Conservation (phyloP, 2,113 vertebrate genomes). For the Sclerurus mexicanus region DNA sequence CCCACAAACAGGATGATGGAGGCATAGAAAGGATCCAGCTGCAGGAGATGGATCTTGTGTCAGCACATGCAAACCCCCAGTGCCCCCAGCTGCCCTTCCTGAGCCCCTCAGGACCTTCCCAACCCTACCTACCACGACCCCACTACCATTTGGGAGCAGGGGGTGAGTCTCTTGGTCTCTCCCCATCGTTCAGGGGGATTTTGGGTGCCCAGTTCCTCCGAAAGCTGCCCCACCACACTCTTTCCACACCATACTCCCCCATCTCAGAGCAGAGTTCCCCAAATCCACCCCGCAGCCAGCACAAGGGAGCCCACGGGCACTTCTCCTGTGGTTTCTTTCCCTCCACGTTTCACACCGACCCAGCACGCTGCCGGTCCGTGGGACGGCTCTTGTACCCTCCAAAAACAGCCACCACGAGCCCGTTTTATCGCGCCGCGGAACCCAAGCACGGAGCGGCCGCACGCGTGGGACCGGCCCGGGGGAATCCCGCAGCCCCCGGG, state of each 20-base stretch:
- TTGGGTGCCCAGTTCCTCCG: background rate
- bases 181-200: accelerated
- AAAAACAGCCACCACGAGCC: background rate
- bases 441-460: accelerated
- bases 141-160: accelerated
- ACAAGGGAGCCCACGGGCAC: accelerated
- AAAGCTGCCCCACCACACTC: accelerated
- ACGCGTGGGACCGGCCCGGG: background rate
- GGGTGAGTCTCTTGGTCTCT: accelerated
- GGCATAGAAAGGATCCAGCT: constrained; percentile 87
- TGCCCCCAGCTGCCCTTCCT: accelerated
- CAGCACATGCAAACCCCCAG: accelerated
- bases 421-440: background rate
- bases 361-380: accelerated
- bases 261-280: accelerated
- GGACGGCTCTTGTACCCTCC: accelerated
- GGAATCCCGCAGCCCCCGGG: background rate
- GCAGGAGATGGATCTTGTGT: background rate
- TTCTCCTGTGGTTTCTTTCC: background rate
- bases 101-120: background rate
- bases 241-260: accelerated
- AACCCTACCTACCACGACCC: accelerated
- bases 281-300: background rate
- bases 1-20: constrained; percentile 93
- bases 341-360: background rate